A percentile compares a stretch with the other conserved stretches of the same genome.
These are phyloP conservation scores for Hydractinia echinata DNA, from an alignment of 30 jellyfish, hydroid and myxozoan species.

Conservation along the genomic window DNA sequence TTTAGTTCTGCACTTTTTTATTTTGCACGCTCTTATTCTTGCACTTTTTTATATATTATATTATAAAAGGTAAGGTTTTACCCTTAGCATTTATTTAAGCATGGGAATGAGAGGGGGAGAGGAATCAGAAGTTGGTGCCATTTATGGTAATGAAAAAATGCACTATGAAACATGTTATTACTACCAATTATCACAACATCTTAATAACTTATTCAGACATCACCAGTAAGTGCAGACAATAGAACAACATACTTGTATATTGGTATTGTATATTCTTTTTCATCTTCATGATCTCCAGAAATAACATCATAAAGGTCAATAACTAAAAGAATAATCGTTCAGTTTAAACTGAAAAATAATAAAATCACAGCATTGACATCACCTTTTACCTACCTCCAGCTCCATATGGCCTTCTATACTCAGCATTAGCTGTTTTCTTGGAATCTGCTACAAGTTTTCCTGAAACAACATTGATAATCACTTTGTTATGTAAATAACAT, in stretches of 20 bases:
- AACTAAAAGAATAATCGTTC: constrained; percentile 30
- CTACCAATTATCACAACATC: too few species aligned
- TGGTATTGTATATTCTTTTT: constrained; percentile 50
- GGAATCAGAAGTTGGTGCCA: too few species aligned
- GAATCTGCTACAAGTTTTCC: constrained; percentile 84
- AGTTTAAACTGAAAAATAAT: not conserved
- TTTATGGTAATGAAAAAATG: too few species aligned
- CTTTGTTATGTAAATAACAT: not conserved
- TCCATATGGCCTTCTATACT: constrained; percentile 89
- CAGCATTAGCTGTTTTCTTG: constrained; percentile 76
- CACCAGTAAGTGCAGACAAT: too few species aligned
- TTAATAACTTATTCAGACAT: too few species aligned
- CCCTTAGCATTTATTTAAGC: too few species aligned
- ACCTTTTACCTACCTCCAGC: constrained; percentile 60
- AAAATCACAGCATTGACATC: not conserved
- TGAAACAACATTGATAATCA: constrained; percentile 1
- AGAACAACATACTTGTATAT: constrained; percentile 49
- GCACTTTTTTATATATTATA: too few species aligned
- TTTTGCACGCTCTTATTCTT: too few species aligned
- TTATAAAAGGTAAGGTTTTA: too few species aligned
- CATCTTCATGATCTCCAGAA: constrained; percentile 64
- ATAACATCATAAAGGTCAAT: constrained; percentile 57
- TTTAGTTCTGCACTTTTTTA: too few species aligned
- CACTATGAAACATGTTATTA: too few species aligned
- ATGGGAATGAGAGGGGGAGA: too few species aligned